Evolutionary conservation across 1,140 invertebrate genomes (phyloP).

Genomic region (Magallana gigas): DNA sequence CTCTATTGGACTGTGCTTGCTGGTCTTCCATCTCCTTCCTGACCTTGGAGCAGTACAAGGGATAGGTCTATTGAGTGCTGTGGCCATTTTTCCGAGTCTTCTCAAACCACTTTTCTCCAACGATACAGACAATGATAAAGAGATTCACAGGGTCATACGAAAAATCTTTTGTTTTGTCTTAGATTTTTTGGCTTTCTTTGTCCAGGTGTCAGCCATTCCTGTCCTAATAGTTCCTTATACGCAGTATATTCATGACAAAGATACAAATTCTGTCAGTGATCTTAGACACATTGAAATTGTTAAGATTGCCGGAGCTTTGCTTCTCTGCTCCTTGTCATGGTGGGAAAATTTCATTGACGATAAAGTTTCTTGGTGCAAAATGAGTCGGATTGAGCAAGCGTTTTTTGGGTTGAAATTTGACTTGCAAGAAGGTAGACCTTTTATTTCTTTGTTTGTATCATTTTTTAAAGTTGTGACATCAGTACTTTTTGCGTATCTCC

Average conservation of each 20-base stretch:
- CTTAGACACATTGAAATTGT: background rate
- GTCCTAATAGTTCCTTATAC: conserved; percentile 42
- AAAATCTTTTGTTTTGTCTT: conserved; percentile 1
- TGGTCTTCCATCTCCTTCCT: conserved; percentile 92
- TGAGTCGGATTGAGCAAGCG: conserved; percentile 49
- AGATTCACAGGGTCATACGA: background rate
- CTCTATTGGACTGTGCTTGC: conserved; percentile 88
- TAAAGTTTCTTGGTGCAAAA: conserved; percentile 52
- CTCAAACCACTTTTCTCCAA: conserved; percentile 57
- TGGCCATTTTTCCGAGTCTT: conserved; percentile 92
- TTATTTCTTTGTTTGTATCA: conserved; percentile 50
- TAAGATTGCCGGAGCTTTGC: conserved; percentile 80
- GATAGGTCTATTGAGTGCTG: conserved; percentile 94
- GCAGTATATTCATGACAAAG: background rate
- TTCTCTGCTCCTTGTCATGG: conserved; percentile 94
- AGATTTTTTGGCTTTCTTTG: conserved; percentile 48
- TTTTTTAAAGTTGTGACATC: conserved; percentile 64
- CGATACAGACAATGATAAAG: background rate
- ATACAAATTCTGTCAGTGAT: background rate
- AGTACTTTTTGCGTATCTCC: conserved; percentile 55
- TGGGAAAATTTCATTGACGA: conserved; percentile 97
- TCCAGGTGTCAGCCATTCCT: conserved; percentile 61
- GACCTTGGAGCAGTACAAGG: conserved; percentile 94
- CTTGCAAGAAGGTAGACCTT: conserved; percentile 58
- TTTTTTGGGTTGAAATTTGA: conserved; percentile 59